A percentile compares a stretch with the other conserved stretches of the same genome.
phyloP scores from a whole-genome alignment of 2,113 vertebrate genomes.

The Actenoides lindsayi region DNA sequence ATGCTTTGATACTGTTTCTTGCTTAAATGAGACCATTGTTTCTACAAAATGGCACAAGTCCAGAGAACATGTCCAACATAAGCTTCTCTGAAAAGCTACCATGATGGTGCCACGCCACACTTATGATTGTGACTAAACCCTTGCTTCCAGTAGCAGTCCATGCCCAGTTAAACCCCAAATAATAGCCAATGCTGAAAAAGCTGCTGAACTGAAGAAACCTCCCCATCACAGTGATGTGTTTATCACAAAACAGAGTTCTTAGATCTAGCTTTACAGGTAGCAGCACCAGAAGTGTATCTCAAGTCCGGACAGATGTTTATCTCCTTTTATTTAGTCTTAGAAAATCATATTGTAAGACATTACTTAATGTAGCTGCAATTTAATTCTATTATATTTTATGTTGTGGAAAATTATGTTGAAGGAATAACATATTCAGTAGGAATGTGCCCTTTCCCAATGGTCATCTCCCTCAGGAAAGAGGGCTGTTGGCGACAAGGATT shows the following conservation, averaged over 20 bases:
- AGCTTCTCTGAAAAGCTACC: neutral
- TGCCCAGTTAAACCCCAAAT: neutral
- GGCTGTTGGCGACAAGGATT: neutral
- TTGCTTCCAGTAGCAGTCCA: neutral
- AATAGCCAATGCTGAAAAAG: neutral
- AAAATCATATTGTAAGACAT: neutral
- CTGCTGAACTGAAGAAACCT: neutral
- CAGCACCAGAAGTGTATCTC: neutral
- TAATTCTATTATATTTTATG: slow-evolving; percentile 13
- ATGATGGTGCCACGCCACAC: accelerated
- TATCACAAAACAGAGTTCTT: neutral
- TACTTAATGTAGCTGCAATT: neutral
- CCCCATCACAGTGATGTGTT: neutral
- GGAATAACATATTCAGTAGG: neutral
- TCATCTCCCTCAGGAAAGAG: neutral
- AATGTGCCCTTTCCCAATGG: neutral
- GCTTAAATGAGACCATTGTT: neutral
- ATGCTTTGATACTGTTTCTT: neutral
- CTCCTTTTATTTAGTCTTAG: neutral
- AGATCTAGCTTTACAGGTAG: neutral
- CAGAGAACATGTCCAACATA: neutral
- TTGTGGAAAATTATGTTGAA: slow-evolving; percentile 1
- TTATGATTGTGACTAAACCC: neutral
- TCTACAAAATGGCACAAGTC: neutral
- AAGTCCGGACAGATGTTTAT: neutral